A percentile compares a stretch with the other conserved stretches of the same genome.
These are phyloP conservation scores for Poeciliopsis turneri DNA, from an alignment of 2,797 vertebrate genomes.

Conservation along the genomic window DNA sequence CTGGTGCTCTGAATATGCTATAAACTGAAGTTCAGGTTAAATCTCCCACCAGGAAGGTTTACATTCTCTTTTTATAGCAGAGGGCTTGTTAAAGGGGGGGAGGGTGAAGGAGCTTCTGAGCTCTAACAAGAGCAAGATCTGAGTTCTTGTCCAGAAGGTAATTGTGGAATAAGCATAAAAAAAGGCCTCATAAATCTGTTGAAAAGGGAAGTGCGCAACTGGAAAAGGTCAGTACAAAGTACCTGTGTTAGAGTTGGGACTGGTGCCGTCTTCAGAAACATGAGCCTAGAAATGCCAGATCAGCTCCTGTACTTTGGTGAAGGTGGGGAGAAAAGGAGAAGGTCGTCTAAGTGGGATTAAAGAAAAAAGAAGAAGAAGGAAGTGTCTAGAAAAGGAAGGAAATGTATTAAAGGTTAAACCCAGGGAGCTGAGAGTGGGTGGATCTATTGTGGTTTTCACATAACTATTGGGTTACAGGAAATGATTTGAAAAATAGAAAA, in stretches of 20 bases:
- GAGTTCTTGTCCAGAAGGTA: not conserved
- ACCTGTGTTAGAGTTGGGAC: not conserved
- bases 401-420: not conserved
- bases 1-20: conserved; percentile 31
- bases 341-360: no score
- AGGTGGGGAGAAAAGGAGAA: not conserved
- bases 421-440: not conserved
- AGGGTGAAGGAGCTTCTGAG: not conserved
- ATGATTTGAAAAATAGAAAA: not conserved
- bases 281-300: not conserved
- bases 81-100: not conserved
- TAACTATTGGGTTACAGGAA: not conserved
- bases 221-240: not conserved
- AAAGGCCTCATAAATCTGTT: not conserved
- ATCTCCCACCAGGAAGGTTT: conserved; percentile 6
- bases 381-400: not conserved
- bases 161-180: not conserved
- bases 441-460: not conserved
- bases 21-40: conserved; percentile 23
- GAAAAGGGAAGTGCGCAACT: not conserved
- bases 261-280: not conserved
- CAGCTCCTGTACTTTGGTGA: not conserved
- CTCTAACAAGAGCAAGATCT: not conserved
- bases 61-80: not conserved
- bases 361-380: not conserved